Evolutionary conservation across 1,140 invertebrate species (phyloP).

Genomic region (Magallana angulata): DNA sequence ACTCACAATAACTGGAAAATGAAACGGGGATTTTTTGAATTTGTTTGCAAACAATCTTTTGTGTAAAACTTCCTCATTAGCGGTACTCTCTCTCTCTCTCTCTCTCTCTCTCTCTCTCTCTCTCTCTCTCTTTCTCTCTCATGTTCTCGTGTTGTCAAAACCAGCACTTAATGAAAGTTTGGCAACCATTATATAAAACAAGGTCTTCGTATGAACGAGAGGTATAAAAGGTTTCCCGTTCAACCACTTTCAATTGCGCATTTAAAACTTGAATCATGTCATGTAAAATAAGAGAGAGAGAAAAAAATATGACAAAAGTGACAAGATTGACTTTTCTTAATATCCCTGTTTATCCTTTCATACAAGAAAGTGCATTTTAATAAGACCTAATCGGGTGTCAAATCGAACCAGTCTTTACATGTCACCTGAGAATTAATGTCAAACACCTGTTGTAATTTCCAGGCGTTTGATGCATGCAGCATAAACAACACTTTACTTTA

Average conservation of each 20-base stretch:
- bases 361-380: constrained; percentile 24
- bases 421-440: constrained; percentile 30
- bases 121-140: no score
- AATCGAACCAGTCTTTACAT: constrained; percentile 21
- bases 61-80: no score
- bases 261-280: constrained; percentile 5
- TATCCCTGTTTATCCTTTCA: constrained; percentile 28
- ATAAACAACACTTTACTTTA: constrained; percentile 26
- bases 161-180: no score
- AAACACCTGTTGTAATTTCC: constrained; percentile 26
- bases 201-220: no score
- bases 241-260: neutral
- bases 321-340: neutral
- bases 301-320: constrained; percentile 18
- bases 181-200: no score
- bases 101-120: no score
- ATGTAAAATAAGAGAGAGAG: neutral
- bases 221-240: neutral
- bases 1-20: no score
- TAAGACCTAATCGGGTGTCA: constrained; percentile 29
- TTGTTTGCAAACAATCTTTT: no score
- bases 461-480: constrained; percentile 23
- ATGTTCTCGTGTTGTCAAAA: no score
- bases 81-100: no score
- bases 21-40: no score